Evolutionary conservation across 2,113 vertebrate genomes (phyloP).

Genomic region (Solea solea): DNA sequence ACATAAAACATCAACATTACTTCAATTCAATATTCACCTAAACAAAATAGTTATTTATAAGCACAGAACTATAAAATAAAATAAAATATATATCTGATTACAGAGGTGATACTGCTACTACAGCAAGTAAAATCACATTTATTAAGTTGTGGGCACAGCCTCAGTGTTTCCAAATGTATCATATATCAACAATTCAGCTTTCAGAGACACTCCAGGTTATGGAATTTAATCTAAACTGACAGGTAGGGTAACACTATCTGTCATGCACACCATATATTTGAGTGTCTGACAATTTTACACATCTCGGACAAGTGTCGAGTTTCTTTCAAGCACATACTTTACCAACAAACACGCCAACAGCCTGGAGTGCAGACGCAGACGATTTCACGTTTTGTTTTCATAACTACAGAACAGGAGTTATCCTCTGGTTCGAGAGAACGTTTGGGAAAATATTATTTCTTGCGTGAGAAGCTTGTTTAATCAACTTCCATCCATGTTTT

Average conservation of each 20-base stretch:
- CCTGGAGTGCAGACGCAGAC: conserved; percentile 4
- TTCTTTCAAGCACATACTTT: conserved; percentile 19
- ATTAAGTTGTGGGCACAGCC: background rate
- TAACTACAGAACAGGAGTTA: conserved; percentile 8
- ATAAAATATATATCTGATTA: background rate
- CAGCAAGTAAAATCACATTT: background rate
- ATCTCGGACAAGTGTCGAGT: conserved; percentile 28
- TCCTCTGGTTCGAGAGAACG: conserved; percentile 1
- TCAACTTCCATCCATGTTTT: background rate
- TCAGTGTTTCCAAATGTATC: conserved; percentile 7
- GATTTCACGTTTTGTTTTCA: conserved; percentile 29
- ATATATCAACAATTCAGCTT: conserved; percentile 18
- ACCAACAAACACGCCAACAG: conserved; percentile 24
- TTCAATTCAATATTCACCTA: background rate
- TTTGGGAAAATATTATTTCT: conserved; percentile 21
- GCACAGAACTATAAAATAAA: background rate
- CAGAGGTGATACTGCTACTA: background rate
- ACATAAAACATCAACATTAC: background rate
- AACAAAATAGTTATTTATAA: background rate
- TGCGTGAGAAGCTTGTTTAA: background rate
- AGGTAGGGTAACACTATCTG: conserved; percentile 20
- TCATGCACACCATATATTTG: conserved; percentile 28
- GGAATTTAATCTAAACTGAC: conserved; percentile 32
- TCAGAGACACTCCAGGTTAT: conserved; percentile 14
- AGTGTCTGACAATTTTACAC: conserved; percentile 29